Conservation (phyloP, 2,113 vertebrate genomes). For the Alethe diademata region DNA sequence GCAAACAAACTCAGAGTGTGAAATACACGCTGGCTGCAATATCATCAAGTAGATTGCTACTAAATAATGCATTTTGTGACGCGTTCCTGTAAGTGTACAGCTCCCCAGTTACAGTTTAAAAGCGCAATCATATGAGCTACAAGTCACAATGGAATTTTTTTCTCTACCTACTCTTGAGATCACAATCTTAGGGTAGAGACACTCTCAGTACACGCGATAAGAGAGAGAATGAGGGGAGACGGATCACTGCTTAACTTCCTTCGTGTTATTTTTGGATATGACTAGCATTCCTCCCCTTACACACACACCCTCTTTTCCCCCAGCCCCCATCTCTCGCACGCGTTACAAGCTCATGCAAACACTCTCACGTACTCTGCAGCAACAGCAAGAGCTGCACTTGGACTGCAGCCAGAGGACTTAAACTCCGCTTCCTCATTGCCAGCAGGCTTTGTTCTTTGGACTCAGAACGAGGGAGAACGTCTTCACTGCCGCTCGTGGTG, state of each 20-base stretch:
- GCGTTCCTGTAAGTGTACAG: neutral
- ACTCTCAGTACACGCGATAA: neutral
- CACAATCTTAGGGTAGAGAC: neutral
- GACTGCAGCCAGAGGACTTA: conserved; percentile 56
- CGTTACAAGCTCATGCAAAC: conserved; percentile 53
- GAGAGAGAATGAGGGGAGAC: conserved; percentile 29
- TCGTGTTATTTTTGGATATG: conserved; percentile 72
- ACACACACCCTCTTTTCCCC: conserved; percentile 72
- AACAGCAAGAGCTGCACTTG: conserved; percentile 44
- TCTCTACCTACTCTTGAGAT: neutral
- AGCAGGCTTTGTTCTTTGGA: conserved; percentile 71
- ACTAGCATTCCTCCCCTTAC: conserved; percentile 67
- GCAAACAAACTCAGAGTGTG: neutral
- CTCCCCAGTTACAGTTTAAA: neutral
- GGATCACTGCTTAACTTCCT: neutral
- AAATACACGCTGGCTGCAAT: neutral
- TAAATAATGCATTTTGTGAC: neutral
- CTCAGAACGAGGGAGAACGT: conserved; percentile 39
- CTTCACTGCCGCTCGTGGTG: conserved; percentile 3
- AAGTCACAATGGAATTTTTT: neutral
- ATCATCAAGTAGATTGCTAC: neutral
- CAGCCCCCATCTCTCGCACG: conserved; percentile 35
- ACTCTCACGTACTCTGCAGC: conserved; percentile 31
- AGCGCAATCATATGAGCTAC: neutral
- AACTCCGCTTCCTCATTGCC: conserved; percentile 38